A percentile compares a stretch with the other conserved stretches of the same genome.
These are phyloP conservation scores for Rhynchonycteris naso DNA, from an alignment of 2,797 vertebrate species.

Conservation along the genomic window DNA sequence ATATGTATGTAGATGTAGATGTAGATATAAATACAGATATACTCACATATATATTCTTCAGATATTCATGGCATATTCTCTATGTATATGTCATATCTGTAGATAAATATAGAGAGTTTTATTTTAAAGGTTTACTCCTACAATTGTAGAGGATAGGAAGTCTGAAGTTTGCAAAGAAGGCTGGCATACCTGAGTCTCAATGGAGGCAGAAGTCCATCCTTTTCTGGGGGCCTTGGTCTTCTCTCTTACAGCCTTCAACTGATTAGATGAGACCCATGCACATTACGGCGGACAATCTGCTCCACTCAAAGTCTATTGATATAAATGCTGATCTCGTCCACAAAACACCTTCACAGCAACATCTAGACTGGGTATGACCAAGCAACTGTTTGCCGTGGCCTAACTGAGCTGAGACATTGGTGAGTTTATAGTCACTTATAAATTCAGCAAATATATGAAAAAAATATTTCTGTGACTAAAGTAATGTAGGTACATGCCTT, in stretches of 20 bases:
- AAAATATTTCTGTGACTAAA: too few relatives aligned
- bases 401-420: neutral
- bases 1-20: too few relatives aligned
- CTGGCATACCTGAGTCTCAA: neutral
- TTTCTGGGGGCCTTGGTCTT: neutral
- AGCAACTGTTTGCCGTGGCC: neutral
- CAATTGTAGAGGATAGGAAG: neutral
- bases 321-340: neutral
- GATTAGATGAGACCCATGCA: neutral
- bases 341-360: neutral
- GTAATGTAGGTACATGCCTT: too few relatives aligned
- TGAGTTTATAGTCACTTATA: too few relatives aligned
- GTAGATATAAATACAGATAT: neutral
- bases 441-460: too few relatives aligned
- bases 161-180: neutral
- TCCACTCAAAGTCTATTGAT: neutral
- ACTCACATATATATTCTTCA: neutral
- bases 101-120: neutral
- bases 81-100: neutral
- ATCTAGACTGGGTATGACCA: conserved; percentile 10
- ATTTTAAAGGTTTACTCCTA: neutral
- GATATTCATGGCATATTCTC: neutral
- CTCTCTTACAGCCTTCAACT: neutral
- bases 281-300: neutral
- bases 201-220: neutral